phyloP scores from a whole-genome alignment of 2,797 vertebrate genomes.

The Oophaga sylvatica region DNA sequence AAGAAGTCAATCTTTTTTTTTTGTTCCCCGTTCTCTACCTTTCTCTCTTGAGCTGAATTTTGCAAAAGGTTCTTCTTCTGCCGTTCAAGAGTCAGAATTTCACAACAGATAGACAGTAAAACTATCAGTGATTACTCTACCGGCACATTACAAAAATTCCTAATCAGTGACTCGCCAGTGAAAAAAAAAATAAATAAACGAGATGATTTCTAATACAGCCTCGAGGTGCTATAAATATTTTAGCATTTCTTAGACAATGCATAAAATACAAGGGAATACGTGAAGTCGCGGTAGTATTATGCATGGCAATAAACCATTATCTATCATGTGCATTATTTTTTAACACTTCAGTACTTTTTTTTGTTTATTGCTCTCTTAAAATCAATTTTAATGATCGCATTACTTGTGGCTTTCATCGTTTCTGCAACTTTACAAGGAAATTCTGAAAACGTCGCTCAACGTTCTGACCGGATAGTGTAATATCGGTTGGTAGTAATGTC shows the following conservation, averaged over 20 bases:
- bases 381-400: conserved; percentile 50
- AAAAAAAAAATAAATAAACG: conserved; percentile 63
- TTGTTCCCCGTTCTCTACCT: conserved; percentile 61
- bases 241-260: conserved; percentile 67
- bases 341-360: conserved; percentile 43
- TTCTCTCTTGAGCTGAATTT: conserved; percentile 69
- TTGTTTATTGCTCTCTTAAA: conserved; percentile 53
- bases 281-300: conserved; percentile 50
- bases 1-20: conserved; percentile 62
- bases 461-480: conserved; percentile 29
- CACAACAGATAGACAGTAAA: conserved; percentile 67
- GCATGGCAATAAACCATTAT: conserved; percentile 54
- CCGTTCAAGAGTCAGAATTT: conserved; percentile 68
- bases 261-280: conserved; percentile 67
- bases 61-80: conserved; percentile 65
- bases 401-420: conserved; percentile 32
- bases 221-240: conserved; percentile 70
- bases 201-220: conserved; percentile 62
- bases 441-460: conserved; percentile 6
- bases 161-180: conserved; percentile 67
- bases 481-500: neutral
- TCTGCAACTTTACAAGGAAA: neutral
- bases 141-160: conserved; percentile 65
- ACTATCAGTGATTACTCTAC: conserved; percentile 62
- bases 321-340: conserved; percentile 46